Conservation (phyloP, 2,113 vertebrate species). For the Tyto alba region DNA sequence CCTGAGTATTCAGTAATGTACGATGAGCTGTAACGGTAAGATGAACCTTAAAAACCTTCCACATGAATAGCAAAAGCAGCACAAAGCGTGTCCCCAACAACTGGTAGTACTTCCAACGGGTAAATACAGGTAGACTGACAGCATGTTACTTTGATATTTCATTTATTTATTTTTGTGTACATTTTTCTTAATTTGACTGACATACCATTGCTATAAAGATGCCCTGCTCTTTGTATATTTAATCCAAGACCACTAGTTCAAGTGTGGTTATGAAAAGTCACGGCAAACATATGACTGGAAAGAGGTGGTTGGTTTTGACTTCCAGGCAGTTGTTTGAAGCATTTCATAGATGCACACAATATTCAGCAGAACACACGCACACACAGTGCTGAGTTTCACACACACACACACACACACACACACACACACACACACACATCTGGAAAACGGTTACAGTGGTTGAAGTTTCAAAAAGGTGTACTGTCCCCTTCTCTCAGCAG, state of each 20-base stretch:
- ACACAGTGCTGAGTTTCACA: background rate
- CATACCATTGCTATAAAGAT: constrained; percentile 57
- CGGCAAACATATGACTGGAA: constrained; percentile 60
- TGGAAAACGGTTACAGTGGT: constrained; percentile 36
- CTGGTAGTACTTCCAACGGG: background rate
- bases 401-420: background rate
- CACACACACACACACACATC: background rate
- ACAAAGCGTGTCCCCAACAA: background rate
- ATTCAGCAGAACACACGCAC: constrained; percentile 50
- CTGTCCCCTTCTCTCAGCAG: constrained; percentile 55
- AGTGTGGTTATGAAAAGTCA: constrained; percentile 62
- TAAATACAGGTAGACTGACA: background rate
- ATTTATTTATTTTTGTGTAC: constrained; percentile 73
- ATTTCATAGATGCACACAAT: constrained; percentile 34
- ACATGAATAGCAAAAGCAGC: background rate
- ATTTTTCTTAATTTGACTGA: constrained; percentile 52
- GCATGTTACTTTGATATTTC: background rate
- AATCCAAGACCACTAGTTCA: constrained; percentile 44
- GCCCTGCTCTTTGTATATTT: constrained; percentile 54
- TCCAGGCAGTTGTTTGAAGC: constrained; percentile 58
- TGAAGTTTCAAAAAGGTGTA: constrained; percentile 43
- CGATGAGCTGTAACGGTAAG: background rate
- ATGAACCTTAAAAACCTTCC: background rate
- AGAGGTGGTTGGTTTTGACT: constrained; percentile 49
- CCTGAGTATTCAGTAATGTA: background rate